Conservation (phyloP, 2,113 vertebrate species). For the Platichthys flesus region DNA sequence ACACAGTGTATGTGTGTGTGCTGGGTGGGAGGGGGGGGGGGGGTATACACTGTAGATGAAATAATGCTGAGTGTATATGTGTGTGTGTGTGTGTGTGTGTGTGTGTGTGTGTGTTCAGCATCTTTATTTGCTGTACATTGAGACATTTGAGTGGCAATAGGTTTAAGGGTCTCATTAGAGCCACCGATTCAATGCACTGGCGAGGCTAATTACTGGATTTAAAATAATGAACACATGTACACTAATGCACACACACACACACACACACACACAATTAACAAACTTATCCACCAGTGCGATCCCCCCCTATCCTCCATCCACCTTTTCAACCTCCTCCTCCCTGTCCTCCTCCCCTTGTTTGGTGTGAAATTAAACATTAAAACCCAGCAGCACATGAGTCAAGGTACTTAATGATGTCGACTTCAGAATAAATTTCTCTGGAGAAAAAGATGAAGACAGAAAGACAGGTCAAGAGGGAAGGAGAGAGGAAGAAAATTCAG, state of each 20-base stretch:
- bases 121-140: conserved; percentile 13
- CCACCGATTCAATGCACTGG: conserved; percentile 39
- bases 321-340: conserved; percentile 5
- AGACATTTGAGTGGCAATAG: conserved; percentile 58
- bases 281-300: conserved; percentile 50
- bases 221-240: conserved; percentile 58
- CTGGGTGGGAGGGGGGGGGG: background rate
- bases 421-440: conserved; percentile 48
- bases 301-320: background rate
- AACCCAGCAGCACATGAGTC: conserved; percentile 49
- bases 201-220: conserved; percentile 71
- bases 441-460: background rate
- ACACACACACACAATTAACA: conserved; percentile 37
- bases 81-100: no score
- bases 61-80: conserved; percentile 2
- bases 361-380: conserved; percentile 68
- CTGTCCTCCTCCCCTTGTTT: conserved; percentile 48
- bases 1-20: conserved; percentile 21
- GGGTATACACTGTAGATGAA: background rate
- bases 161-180: conserved; percentile 66
- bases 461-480: conserved; percentile 11
- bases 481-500: background rate
- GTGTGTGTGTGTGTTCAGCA: background rate
- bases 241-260: conserved; percentile 6
- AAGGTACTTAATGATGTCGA: conserved; percentile 61